Evolutionary conservation across 2,888 invertebrate genomes (phyloP).

Genomic region (Eupeodes luniger): DNA sequence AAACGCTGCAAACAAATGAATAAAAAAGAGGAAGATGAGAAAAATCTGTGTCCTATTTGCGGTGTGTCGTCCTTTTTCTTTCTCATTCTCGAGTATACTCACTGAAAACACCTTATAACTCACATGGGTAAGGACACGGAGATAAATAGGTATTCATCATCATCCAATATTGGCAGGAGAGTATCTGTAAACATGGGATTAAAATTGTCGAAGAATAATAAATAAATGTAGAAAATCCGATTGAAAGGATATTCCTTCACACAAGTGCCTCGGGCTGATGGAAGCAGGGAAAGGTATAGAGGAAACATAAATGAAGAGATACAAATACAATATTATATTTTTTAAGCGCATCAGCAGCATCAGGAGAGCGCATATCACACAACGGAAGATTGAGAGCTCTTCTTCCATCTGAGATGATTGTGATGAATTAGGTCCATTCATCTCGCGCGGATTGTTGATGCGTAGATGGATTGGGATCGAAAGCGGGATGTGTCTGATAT

Average conservation of each 20-base stretch:
- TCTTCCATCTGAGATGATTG: constrained; percentile 57
- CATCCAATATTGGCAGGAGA: constrained; percentile 63
- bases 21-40: constrained; percentile 16
- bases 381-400: constrained; percentile 50
- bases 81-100: neutral
- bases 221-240: constrained; percentile 57
- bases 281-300: too few relatives aligned
- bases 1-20: constrained; percentile 43
- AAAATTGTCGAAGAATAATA: constrained; percentile 47
- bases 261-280: constrained; percentile 44
- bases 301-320: constrained; percentile 37
- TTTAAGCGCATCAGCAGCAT: constrained; percentile 36
- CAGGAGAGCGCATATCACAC: neutral
- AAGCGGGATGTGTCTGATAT: neutral
- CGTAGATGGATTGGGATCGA: constrained; percentile 52
- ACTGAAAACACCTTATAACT: constrained; percentile 30
- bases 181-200: constrained; percentile 70
- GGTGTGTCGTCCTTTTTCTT: constrained; percentile 48
- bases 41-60: constrained; percentile 52
- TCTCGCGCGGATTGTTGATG: constrained; percentile 69
- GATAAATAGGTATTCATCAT: constrained; percentile 53
- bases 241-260: constrained; percentile 61
- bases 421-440: constrained; percentile 76
- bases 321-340: constrained; percentile 21
- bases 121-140: neutral